Evolutionary conservation across 2,888 invertebrate species (phyloP), one percentile per base, ranked within the genome.

Genomic region (Pseudeuparius sepicola): DNA sequence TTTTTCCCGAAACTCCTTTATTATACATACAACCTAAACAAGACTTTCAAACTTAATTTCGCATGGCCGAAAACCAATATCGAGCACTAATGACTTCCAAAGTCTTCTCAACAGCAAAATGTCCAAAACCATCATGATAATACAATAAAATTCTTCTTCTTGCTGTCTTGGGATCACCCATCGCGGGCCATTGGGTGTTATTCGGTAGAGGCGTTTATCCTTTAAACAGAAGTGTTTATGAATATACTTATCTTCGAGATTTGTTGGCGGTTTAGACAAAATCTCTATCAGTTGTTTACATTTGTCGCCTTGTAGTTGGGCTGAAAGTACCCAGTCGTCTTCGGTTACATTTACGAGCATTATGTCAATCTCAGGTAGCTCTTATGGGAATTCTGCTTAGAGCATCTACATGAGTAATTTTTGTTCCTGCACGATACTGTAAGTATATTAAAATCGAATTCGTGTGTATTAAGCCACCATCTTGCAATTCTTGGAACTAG

Each of bases 1-100:
- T 28, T 34, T 46, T 48, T 4, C 48, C 48, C 34, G 47, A 31
- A 16, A 45, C 45, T 10, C 40, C 44, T 46, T 56, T 57, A 35
- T 48, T 50, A 42, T 55, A 56, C 30, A 48, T 32, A 34, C 54
- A 54, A 14, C 49, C 47, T 7, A 57, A 14, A 34, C 54, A 56
- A n/a, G n/a, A n/a, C n/a, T n/a, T n/a, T n/a, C n/a, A n/a, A 16
- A 37, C 38, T 36, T 44, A 50, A 14, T 35, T 34, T 17, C 43
- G 15, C 47, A 50, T 50, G n/a, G 27, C 14, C 4, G 44, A 37
- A 41, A 52, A 52, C 48, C 50, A 51, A 31, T 44, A 4, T 45
- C 49, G n/a, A n/a, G n/a, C n/a, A n/a, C n/a, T n/a, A n/a, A n/a
- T 30, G 44, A 55, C 3, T 18, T 37, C 31, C 10, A 44, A 11